Base-by-base conservation (phyloP, 2,797 vertebrate species). In the Macropodus opercularis region DNA sequence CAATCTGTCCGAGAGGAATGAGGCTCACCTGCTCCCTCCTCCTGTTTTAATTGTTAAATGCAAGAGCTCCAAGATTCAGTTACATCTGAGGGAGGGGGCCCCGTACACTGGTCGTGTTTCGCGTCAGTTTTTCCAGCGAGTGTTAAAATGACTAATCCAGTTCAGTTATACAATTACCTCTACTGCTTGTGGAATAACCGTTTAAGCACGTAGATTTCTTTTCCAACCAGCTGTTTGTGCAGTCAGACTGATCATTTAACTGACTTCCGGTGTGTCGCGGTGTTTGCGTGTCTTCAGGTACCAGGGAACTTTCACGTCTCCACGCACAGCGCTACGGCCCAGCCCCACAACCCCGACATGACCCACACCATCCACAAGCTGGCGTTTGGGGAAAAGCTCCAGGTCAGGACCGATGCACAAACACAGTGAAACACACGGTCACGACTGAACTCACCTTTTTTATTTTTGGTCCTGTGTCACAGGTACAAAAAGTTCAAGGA, bases 281-380 rank as follows among this genome's bases (percentile, higher is more conserved):
- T n/a, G n/a, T 4, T 15, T 72, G 2, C 58, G 17, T 78, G 14
- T 52, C 3, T 73, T 29, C 76, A 99, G 98, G 97, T 99, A 51
- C 98, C 97, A 0, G 98, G 98, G 72, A 99, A 99, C 90, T 99
- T 99, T 80, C 97, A 99, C 0, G 93, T 99, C 76, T 99, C 98
- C 1, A 99, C 98, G 0, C 98, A 99, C 87, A 96, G 98, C 19
- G 98, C 98, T 47, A 97, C 96, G 1, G 96, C 96, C 2, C 98
- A 99, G 88, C 98, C 98, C 18, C 93, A 95, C 85, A 99, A 85
- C 85, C 98, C 98, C 3, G 98, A 99, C 83, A 98, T 99, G 97
- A 98, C 95, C 69, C 98, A 99, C 34, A 26, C 89, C 83, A 98
- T 99, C 85, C 95, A 99, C 88, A 98, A 96, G 84, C 93, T 99